Percentiles rank a stretch among this genome's conserved stretches.
These are phyloP conservation scores for Silurus lanzhouensis DNA, from an alignment of 2,797 vertebrate species.

Conservation along the genomic window DNA sequence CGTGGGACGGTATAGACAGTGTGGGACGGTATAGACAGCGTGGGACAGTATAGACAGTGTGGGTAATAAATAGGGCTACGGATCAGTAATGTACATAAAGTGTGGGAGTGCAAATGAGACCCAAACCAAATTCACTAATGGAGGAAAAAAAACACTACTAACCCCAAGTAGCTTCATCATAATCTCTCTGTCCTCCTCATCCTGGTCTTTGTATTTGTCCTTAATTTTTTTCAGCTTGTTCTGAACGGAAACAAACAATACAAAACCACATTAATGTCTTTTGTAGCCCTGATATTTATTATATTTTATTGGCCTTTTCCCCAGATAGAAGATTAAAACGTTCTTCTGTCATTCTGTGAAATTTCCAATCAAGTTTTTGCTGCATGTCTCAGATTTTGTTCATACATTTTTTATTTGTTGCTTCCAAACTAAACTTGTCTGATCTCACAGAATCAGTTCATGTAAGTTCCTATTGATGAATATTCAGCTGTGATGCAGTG, in stretches of 20 bases:
- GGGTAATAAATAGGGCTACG: too few species aligned
- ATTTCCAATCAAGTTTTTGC: background rate
- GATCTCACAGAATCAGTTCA: background rate
- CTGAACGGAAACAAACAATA: conserved; percentile 64
- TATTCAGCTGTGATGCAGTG: background rate
- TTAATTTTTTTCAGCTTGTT: conserved; percentile 98
- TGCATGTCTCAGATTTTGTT: background rate
- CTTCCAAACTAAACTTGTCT: background rate
- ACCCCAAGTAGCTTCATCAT: conserved; percentile 97
- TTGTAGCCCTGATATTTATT: background rate
- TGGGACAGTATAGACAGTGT: too few species aligned
- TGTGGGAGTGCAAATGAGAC: too few species aligned
- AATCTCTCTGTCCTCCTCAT: conserved; percentile 96
- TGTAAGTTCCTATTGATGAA: background rate
- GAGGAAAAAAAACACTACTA: conserved; percentile 57
- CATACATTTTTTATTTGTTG: background rate
- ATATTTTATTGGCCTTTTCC: background rate
- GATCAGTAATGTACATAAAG: too few species aligned
- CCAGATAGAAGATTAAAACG: background rate
- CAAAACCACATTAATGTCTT: background rate
- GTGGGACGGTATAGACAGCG: too few species aligned
- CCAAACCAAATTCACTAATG: background rate
- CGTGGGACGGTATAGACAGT: too few species aligned
- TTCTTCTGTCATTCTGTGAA: background rate
- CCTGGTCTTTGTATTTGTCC: conserved; percentile 98